Evolutionary conservation across 1,140 invertebrate species (phyloP).

Genomic region (Cataglyphis hispanica): DNA sequence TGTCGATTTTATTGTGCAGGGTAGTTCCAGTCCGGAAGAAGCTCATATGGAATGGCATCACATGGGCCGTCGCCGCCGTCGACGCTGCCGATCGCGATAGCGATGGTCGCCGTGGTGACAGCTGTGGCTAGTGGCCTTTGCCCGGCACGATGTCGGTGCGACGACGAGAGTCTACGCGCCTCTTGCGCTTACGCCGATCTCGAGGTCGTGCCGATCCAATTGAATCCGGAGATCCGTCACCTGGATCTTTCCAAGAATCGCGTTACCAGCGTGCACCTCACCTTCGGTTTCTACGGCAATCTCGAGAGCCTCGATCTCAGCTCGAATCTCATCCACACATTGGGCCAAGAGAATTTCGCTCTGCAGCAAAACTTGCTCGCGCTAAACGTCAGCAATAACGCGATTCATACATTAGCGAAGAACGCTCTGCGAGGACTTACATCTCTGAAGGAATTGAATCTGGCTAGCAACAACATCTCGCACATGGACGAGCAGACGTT

Average conservation of each 20-base stretch:
- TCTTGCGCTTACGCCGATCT: conserved; percentile 92
- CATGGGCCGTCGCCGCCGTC: conserved; percentile 77
- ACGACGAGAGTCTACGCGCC: conserved; percentile 91
- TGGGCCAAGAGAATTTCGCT: conserved; percentile 93
- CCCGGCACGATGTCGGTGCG: conserved; percentile 92
- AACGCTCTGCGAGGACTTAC: conserved; percentile 92
- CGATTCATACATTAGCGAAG: conserved; percentile 90
- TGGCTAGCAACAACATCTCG: conserved; percentile 93
- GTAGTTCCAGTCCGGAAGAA: conserved; percentile 78
- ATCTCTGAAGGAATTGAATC: conserved; percentile 89
- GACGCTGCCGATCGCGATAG: conserved; percentile 81
- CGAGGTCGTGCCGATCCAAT: conserved; percentile 94
- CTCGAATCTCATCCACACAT: conserved; percentile 91
- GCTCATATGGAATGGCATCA: conserved; percentile 86
- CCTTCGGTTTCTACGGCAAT: conserved; percentile 92
- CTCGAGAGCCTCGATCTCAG: conserved; percentile 93
- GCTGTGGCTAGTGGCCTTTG: conserved; percentile 88
- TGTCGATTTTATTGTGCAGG: conserved; percentile 72
- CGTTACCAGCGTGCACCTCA: conserved; percentile 90
- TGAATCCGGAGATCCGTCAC: conserved; percentile 93
- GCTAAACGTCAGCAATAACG: conserved; percentile 93
- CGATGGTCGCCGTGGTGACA: conserved; percentile 81
- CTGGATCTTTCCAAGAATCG: conserved; percentile 92
- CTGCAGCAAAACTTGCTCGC: conserved; percentile 90
- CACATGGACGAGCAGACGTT: conserved; percentile 91